Evolutionary conservation across 2,113 vertebrate species (phyloP).

Genomic region (Mesitornis unicolor): DNA sequence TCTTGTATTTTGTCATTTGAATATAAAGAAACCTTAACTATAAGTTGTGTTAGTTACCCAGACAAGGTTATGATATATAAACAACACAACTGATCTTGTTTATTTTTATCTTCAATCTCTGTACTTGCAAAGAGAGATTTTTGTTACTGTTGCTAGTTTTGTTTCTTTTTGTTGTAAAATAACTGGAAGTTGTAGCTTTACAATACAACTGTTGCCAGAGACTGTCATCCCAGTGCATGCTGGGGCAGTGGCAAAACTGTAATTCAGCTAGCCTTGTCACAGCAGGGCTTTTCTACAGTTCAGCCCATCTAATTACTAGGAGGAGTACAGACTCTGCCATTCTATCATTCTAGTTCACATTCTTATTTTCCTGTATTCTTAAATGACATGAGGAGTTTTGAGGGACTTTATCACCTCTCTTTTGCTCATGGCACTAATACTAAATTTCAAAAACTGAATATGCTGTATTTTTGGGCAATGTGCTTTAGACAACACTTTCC

Average conservation of each 20-base stretch:
- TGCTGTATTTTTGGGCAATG: not conserved
- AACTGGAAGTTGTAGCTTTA: not conserved
- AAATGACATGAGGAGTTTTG: not conserved
- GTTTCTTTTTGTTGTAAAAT: not conserved
- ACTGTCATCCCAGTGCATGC: not conserved
- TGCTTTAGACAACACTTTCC: not conserved
- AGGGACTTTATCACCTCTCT: not conserved
- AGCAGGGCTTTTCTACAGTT: not conserved
- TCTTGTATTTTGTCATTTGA: not conserved
- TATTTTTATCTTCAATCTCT: not conserved
- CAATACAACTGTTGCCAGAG: not conserved
- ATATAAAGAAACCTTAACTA: not conserved
- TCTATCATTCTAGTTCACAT: not conserved
- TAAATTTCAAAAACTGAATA: not conserved
- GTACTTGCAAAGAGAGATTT: constrained; percentile 14
- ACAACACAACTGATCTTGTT: not conserved
- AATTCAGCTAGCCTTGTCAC: not conserved
- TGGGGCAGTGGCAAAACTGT: not conserved
- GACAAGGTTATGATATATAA: not conserved
- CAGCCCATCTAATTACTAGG: not conserved
- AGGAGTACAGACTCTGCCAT: not conserved
- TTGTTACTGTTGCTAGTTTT: not conserved
- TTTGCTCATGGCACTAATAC: not conserved
- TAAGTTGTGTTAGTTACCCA: not conserved
- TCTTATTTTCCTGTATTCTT: constrained; percentile 1